Evolutionary conservation across 2,797 vertebrate species (phyloP).

Genomic region (Morus bassanus): DNA sequence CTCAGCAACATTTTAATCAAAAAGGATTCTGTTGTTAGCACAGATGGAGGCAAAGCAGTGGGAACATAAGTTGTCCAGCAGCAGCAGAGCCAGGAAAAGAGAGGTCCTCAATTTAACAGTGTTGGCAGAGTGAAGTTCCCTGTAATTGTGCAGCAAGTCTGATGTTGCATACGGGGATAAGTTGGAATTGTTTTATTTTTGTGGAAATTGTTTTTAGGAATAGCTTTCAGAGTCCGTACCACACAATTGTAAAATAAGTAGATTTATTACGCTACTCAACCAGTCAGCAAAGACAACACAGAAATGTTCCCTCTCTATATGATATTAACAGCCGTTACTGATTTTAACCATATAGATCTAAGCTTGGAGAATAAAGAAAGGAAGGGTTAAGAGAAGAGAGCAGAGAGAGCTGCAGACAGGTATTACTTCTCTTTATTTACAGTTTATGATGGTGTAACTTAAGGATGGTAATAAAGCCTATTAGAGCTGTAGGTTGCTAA

Average conservation of each 20-base stretch:
- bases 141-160: constrained; percentile 11
- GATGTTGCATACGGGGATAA: neutral
- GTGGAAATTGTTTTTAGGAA: neutral
- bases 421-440: neutral
- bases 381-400: neutral
- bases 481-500: neutral
- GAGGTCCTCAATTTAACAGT: constrained; percentile 27
- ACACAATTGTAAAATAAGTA: neutral
- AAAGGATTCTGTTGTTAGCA: constrained; percentile 58
- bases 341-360: neutral
- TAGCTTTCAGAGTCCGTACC: neutral
- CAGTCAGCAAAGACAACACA: neutral
- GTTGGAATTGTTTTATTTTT: constrained; percentile 15
- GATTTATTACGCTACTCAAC: neutral
- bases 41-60: constrained; percentile 46
- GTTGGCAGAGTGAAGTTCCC: constrained; percentile 6
- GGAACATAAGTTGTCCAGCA: constrained; percentile 32
- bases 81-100: constrained; percentile 31
- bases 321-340: neutral
- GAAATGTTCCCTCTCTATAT: neutral
- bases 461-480: neutral
- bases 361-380: neutral
- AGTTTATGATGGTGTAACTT: neutral
- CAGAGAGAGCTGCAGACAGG: neutral
- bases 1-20: constrained; percentile 42